Base-by-base conservation (phyloP, 1,140 invertebrate species). In the Drosophila pachea region DNA sequence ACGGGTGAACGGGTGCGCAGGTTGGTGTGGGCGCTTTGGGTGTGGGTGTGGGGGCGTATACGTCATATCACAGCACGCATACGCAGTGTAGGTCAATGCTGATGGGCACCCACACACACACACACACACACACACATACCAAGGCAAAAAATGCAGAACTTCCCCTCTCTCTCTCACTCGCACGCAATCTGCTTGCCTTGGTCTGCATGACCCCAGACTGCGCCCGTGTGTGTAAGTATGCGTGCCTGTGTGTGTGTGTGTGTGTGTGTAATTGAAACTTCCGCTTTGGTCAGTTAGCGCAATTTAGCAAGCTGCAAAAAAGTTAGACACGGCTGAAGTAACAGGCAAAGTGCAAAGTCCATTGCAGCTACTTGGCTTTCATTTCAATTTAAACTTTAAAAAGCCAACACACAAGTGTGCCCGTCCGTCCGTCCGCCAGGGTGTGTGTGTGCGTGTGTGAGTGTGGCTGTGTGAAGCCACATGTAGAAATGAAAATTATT, bases 241-340 rank as follows among this genome's bases (percentile, higher is more conserved):
- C 62, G 64, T 54, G 49, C 7, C 35, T 40, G 43, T 42, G 53
- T 60, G 49, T 74, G 40, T 55, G 60, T 59, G 56, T 61, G 59
- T 56, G 59, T 79, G 68, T 75, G 68, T 84, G 79, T 86, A 84
- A 84, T 84, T 84, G 81, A 84, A 84, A 84, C 81, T 84, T 86
- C 81, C 81, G 81, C 76, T 81, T 84, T 84, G 81, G 81, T 84
- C 81, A 84, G 81, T 86, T 84, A 81, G 76, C 81, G 81, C 81
- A 84, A 84, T 84, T 84, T 86, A 84, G 81, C 81, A 86, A 84
- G 74, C 76, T 82, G 78, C 78, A 82, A 79, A 84, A 84, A 86
- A 86, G 82, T 81, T 84, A 74, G 76, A 63, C 59, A 86, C 81
- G 81, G 77, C 81, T 86, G 81, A 84, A 84, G 81, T 86, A 84